Base-by-base conservation (phyloP, 1,140 invertebrate genomes). In the Aethina tumida region DNA sequence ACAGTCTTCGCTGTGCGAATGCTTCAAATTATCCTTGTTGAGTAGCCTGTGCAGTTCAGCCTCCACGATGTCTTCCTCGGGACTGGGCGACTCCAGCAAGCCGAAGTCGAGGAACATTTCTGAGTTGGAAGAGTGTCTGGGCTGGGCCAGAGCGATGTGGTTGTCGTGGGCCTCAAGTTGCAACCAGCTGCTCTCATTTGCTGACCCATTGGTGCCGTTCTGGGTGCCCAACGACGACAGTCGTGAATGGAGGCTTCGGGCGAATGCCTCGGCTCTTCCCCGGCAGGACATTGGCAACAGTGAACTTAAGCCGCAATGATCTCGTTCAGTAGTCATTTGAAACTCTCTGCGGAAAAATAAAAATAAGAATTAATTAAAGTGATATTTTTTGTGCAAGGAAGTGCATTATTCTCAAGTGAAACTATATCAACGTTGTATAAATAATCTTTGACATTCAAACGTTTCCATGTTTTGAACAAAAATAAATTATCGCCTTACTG, bases 261-360 rank as follows among this genome's bases (percentile, higher is more conserved):
- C 83, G 54, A 87, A 84, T 24, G 81, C 79, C 56, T 84, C 83
- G 10, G 82, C 82, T 35, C 80, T 69, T 18, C 77, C 77, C 26
- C 81, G 71, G 57, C 82, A 87, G 57, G 79, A 84, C 69, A 79
- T 79, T 7, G 70, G 62, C 18, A 74, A 59, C 5, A 74, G 52
- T 0, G 70, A 69, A 35, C 63, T 62, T 9, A 74, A 53, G 37
- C 68, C 64, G 35, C 72, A 75, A 39, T 52, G 53, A 14, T 52
- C 36, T 44, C 39, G 39, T 37, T 50, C 47, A 14, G 51, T 43
- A 32, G 47, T 50, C 54, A 44, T 50, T n/a, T n/a, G 30, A 13
- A 9, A 43, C n/a, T n/a, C n/a, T n/a, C n/a, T n/a, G n/a, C n/a
- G n/a, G n/a, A n/a, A n/a, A n/a, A n/a, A n/a, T n/a, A n/a, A n/a